A percentile compares a stretch with the other conserved stretches of the same genome.
These are phyloP conservation scores for Ceratina australensis DNA, from an alignment of 1,140 invertebrate species.

Conservation along the genomic window DNA sequence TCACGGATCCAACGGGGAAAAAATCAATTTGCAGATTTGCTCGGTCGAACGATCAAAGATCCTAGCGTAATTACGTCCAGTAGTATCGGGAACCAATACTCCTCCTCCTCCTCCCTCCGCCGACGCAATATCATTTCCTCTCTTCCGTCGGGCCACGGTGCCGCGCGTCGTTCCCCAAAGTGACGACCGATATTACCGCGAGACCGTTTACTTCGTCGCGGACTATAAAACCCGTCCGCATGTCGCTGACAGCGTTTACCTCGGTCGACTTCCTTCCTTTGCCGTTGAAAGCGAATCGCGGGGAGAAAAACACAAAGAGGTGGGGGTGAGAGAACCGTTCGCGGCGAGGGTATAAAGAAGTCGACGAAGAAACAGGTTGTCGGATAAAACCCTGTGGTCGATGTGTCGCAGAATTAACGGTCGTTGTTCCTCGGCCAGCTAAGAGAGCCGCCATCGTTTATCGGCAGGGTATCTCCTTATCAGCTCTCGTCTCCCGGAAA, in stretches of 20 bases:
- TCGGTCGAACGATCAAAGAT: conserved; percentile 39
- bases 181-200: conserved; percentile 5
- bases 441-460: conserved; percentile 8
- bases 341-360: background rate
- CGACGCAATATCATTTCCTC: conserved; percentile 29
- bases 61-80: conserved; percentile 34
- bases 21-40: conserved; percentile 49
- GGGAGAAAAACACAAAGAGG: background rate
- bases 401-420: background rate
- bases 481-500: background rate
- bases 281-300: background rate
- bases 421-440: no score
- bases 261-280: conserved; percentile 10
- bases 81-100: conserved; percentile 42
- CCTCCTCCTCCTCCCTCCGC: background rate
- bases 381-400: background rate
- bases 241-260: conserved; percentile 31
- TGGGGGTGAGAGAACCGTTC: background rate
- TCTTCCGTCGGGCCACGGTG: background rate
- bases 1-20: conserved; percentile 12
- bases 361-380: background rate
- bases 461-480: conserved; percentile 3
- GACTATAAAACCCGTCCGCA: conserved; percentile 13
- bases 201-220: conserved; percentile 5
- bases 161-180: background rate